phyloP scores from a whole-genome alignment of 2,888 invertebrate species.

The Acleris sparsana region DNA sequence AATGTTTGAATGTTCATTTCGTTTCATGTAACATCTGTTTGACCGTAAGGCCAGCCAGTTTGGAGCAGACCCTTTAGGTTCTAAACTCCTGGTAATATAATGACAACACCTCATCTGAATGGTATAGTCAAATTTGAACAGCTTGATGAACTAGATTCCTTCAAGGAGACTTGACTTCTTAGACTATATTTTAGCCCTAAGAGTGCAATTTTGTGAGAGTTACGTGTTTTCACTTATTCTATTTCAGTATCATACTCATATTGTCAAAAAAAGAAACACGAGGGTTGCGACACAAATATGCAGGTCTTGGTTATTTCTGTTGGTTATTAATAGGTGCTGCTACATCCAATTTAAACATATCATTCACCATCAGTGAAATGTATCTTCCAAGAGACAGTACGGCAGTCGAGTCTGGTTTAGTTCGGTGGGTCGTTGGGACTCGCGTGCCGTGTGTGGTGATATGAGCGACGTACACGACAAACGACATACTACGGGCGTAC shows the following conservation, averaged over 20 bases:
- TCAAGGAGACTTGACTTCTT: background rate
- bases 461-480: conserved; percentile 1
- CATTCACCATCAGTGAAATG: no score
- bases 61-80: no score
- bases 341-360: background rate
- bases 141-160: no score
- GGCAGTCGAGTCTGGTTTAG: conserved; percentile 4
- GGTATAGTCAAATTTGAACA: no score
- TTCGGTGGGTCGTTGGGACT: background rate
- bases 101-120: no score
- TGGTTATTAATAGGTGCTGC: conserved; percentile 2
- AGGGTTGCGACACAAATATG: background rate
- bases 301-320: conserved; percentile 1
- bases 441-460: conserved; percentile 4
- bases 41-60: no score
- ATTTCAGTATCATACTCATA: background rate
- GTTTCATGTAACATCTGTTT: no score
- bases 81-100: no score
- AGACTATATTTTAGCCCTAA: background rate
- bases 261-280: background rate
- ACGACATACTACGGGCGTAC: conserved; percentile 18
- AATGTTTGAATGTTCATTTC: no score
- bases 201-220: no score
- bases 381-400: background rate
- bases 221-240: background rate